Percentiles rank a stretch among this genome's conserved stretches.
Evolutionary conservation across 1,140 invertebrate genomes (phyloP).

Genomic region (Atta texana): DNA sequence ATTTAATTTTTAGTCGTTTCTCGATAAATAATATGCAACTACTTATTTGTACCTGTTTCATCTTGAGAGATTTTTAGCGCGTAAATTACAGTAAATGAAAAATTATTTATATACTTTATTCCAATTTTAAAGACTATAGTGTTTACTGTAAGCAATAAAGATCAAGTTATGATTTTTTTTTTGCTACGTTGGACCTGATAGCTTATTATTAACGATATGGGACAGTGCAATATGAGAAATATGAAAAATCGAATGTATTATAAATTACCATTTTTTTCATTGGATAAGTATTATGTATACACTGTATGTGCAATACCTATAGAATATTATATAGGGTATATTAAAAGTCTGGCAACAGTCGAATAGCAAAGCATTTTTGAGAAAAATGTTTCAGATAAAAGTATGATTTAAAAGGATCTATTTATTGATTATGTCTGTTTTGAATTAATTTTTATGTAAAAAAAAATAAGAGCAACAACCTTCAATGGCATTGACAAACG

Average conservation of each 20-base stretch:
- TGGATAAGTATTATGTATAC: slow-evolving; percentile 45
- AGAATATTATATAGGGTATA: background rate
- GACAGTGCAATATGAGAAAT: slow-evolving; percentile 68
- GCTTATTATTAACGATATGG: slow-evolving; percentile 49
- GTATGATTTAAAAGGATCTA: too few relatives aligned
- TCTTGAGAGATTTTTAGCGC: slow-evolving; percentile 14
- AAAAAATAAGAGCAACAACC: too few relatives aligned
- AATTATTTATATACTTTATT: slow-evolving; percentile 20
- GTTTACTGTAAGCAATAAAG: slow-evolving; percentile 1
- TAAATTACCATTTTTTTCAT: slow-evolving; percentile 35
- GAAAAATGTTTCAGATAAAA: too few relatives aligned
- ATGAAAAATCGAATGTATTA: slow-evolving; percentile 43
- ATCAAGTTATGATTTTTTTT: slow-evolving; percentile 14
- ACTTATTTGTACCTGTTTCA: slow-evolving; percentile 56
- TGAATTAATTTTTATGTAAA: too few relatives aligned
- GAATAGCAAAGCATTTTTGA: too few relatives aligned
- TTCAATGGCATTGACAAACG: too few relatives aligned
- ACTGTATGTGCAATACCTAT: slow-evolving; percentile 38
- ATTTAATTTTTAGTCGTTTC: slow-evolving; percentile 43
- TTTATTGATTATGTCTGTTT: too few relatives aligned
- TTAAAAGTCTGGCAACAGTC: too few relatives aligned
- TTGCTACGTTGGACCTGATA: slow-evolving; percentile 71
- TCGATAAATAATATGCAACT: slow-evolving; percentile 30
- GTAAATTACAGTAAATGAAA: slow-evolving; percentile 17
- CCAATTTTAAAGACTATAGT: background rate